Conservation (phyloP, 2,113 vertebrate genomes). For the Urocitellus parryii region DNA sequence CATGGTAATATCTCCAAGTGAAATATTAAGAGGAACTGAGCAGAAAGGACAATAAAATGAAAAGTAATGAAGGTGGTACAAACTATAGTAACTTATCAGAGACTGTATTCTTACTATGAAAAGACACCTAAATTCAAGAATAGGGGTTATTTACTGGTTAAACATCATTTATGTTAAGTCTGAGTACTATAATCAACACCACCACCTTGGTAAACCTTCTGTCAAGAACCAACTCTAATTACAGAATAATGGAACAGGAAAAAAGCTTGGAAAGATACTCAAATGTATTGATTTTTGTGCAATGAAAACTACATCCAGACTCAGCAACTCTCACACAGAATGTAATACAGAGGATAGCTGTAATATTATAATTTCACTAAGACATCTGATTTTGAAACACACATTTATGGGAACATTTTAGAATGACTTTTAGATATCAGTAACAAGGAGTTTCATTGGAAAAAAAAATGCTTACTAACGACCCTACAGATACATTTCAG, state of each 20-base stretch:
- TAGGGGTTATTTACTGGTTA: neutral
- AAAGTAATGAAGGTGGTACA: neutral
- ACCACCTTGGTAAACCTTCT: neutral
- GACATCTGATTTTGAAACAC: neutral
- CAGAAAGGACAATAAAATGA: neutral
- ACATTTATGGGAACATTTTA: neutral
- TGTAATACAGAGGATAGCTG: neutral
- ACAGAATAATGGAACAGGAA: neutral
- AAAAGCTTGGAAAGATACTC: neutral
- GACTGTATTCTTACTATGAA: neutral
- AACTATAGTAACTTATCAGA: neutral
- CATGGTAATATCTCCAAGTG: neutral
- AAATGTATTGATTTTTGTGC: neutral
- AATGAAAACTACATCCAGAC: neutral
- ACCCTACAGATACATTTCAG: neutral
- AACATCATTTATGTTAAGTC: neutral
- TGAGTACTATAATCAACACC: neutral
- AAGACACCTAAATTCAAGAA: conserved; percentile 4
- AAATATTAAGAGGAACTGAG: neutral
- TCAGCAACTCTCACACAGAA: neutral
- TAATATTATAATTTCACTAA: conserved; percentile 10
- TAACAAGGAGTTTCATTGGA: neutral
- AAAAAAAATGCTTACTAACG: neutral
- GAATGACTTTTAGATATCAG: neutral
- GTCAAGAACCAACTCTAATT: neutral